Base-by-base conservation (phyloP, 2,797 vertebrate genomes). In the Amphiprion clarkii region DNA sequence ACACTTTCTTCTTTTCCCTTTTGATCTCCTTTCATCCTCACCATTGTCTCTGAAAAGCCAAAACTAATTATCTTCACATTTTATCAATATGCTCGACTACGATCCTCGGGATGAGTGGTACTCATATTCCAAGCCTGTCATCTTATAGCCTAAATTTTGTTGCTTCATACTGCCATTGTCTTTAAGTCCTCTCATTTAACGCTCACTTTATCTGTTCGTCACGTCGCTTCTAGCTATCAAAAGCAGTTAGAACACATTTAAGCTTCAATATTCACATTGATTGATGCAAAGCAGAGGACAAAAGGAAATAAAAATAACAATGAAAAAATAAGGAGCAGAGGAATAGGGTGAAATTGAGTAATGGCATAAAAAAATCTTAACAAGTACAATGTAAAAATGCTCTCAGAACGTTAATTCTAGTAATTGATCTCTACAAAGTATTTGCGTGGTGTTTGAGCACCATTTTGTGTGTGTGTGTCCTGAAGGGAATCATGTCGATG, bases 11-110 rank as follows among this genome's bases (percentile, higher is more conserved):
- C 60, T 25, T 64, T 79, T 59, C 9, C 9, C 58, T 70, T 82
- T 69, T 85, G 48, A 80, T 85, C 73, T 63, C 19, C 27, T 74
- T 67, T 76, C 71, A 70, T 67, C 54, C 11, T 27, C 33, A 65
- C 53, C 42, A 68, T 71, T 84, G 69, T 71, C 44, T 83, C 56
- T 58, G 51, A 69, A 83, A 83, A 60, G 58, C 6, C 46, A 36
- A 76, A 77, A 77, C 73, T 14, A 87, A 80, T 87, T 73, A 78
- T 68, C 59, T 71, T 75, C 46, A 71, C 67, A 76, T 58, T 14
- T 2, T 52, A 76, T 69, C 55, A 53, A 61, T 58, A 80, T 78
- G 16, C 49, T 60, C 44, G 16, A 70, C 55, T 60, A 13, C 40
- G 16, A 23, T 62, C 46, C 55, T 61, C 70, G 25, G n/a, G 19